Evolutionary conservation across 2,888 invertebrate species (phyloP).

Genomic region (Drosophila infuscata): DNA sequence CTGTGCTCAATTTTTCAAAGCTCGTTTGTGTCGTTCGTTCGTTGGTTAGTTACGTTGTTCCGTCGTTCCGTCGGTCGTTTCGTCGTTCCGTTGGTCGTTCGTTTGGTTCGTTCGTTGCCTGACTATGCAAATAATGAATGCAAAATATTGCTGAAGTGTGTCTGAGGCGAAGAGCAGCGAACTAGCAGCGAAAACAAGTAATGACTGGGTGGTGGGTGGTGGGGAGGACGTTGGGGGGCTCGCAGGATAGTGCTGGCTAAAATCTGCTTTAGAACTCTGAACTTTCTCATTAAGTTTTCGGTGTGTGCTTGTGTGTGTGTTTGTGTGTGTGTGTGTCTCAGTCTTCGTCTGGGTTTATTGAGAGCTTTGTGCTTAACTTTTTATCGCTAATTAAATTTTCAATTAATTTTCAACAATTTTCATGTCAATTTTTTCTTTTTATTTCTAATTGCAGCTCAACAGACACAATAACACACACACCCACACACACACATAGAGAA

Average conservation of each 20-base stretch:
- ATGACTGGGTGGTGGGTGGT: neutral
- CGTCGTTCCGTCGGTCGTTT: neutral
- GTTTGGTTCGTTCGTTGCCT: conserved; percentile 42
- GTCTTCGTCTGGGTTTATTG: conserved; percentile 20
- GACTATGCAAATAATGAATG: conserved; percentile 76
- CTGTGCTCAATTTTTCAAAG: conserved; percentile 76
- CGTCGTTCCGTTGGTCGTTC: conserved; percentile 9
- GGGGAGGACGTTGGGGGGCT: neutral
- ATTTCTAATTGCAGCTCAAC: conserved; percentile 43
- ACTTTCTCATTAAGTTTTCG: conserved; percentile 39
- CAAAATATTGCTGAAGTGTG: conserved; percentile 75
- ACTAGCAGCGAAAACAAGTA: neutral
- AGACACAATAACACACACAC: neutral
- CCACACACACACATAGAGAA: neutral
- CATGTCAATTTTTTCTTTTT: neutral
- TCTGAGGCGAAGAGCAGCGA: conserved; percentile 42
- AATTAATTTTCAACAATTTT: conserved; percentile 47
- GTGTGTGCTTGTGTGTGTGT: conserved; percentile 8
- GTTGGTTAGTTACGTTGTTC: conserved; percentile 16
- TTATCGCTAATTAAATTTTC: conserved; percentile 59
- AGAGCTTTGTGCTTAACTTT: conserved; percentile 43
- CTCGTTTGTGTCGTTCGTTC: conserved; percentile 70
- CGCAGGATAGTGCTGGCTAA: conserved; percentile 23
- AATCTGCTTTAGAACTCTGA: conserved; percentile 46
- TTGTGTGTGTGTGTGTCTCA: conserved; percentile 4